Base-by-base conservation (phyloP, 2,888 invertebrate genomes). In the Smittia aterrima region DNA sequence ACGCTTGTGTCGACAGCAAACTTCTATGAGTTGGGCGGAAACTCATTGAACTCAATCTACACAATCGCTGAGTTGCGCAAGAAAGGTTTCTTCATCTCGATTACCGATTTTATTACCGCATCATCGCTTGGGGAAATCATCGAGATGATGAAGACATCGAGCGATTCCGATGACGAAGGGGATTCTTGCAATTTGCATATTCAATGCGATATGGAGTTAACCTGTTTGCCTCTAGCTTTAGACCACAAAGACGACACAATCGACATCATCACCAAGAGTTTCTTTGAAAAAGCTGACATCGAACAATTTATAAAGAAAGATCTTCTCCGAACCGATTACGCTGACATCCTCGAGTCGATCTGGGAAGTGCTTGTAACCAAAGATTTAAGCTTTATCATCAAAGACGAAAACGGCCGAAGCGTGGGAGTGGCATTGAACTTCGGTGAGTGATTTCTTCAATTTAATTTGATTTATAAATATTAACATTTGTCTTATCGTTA, bases 11-110 rank as follows among this genome's bases (percentile, higher is more conserved):
- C 88, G 0, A 83, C 87, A 18, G 88, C 90, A 0, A 92, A 92
- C 77, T 95, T 94, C 81, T 95, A 91, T 80, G 90, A 92, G 78
- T 85, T 95, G 53, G 95, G 95, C 1, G 95, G 95, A 11, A 93
- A 94, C 79, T 94, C 94, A 0, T 84, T 95, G 20, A 95, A 95
- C 80, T 93, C 94, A 0, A 90, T 95, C 75, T 90, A 87, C 77
- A 93, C 93, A 0, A 92, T 95, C 4, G 91, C 92, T 0, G 86
- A 87, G 79, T 81, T 95, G 67, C 85, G 89, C 64, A 92, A 93
- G 74, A 88, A 88, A 79, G 93, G 93, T 11, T 93, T 90, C 79
- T 86, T 86, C 77, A 91, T 95, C 77, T 88, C 93, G 87, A 92
- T 94, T 77, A 89, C 90, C 1, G 92, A 93, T 78, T 94, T 95